Conservation (phyloP, 2,797 vertebrate genomes). For the Pseudomugil gertrudae region DNA sequence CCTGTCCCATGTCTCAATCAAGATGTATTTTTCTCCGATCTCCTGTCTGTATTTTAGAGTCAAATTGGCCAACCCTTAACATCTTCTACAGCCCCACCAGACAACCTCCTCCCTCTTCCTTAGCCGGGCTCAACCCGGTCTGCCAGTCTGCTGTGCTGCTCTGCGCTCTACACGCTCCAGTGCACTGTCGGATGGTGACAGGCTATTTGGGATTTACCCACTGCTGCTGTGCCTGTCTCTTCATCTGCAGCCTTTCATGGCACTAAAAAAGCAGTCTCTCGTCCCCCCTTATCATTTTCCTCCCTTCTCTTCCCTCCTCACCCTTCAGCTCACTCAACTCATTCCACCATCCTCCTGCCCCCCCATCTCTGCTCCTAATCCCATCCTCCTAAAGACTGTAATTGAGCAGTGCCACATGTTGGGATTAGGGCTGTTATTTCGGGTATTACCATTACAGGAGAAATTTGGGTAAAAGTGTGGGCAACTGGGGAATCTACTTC, state of each 20-base stretch:
- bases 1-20: slow-evolving; percentile 63
- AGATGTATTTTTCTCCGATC: slow-evolving; percentile 65
- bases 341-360: slow-evolving; percentile 61
- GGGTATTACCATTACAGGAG: slow-evolving; percentile 73
- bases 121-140: slow-evolving; percentile 63
- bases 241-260: slow-evolving; percentile 78
- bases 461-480: slow-evolving; percentile 73
- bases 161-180: slow-evolving; percentile 76
- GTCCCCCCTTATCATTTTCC: slow-evolving; percentile 63
- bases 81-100: slow-evolving; percentile 66
- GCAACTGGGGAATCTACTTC: slow-evolving; percentile 51
- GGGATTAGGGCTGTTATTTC: slow-evolving; percentile 83
- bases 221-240: slow-evolving; percentile 78
- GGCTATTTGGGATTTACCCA: slow-evolving; percentile 82
- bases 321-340: slow-evolving; percentile 67
- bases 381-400: slow-evolving; percentile 83
- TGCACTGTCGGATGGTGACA: slow-evolving; percentile 81
- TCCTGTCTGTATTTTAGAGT: slow-evolving; percentile 69
- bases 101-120: slow-evolving; percentile 61
- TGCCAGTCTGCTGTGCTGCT: slow-evolving; percentile 69
- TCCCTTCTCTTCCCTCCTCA: slow-evolving; percentile 26
- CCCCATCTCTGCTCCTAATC: slow-evolving; percentile 76
- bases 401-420: slow-evolving; percentile 79
- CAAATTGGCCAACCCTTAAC: slow-evolving; percentile 74
- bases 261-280: slow-evolving; percentile 70